Evolutionary conservation across 1,140 invertebrate species (phyloP), one percentile per base, ranked within the genome.

Genomic region (Drosophila persimilis): DNA sequence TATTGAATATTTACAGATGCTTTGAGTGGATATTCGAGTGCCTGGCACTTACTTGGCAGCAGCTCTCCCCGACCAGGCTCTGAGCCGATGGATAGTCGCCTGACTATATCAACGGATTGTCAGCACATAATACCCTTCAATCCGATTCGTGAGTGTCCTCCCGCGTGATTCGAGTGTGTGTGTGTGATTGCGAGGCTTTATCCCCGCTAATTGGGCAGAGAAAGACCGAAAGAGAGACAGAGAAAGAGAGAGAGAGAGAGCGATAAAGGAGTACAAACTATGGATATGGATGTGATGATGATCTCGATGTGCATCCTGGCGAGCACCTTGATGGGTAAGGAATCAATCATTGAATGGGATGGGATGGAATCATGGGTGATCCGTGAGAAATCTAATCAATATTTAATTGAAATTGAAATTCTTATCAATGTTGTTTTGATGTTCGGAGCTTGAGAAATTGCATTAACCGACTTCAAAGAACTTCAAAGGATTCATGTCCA

Each of bases 1-100:
- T 88, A 88, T 88, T 88, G 78, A 88, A 88, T 88, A 88, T 88
- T 88, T 88, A 88, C 83, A 88, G 77, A 88, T 88, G 84, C 83
- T 69, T 88, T 88, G 84, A 88, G 83, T 88, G 83, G 78, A 83
- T 66, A 77, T 83, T 88, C 75, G 83, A 88, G 83, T 88, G 83
- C 60, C 67, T 66, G 83, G 73, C 73, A 76, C 72, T 76, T 69
- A 69, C 35, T 39, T 39, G 35, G 35, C 48, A 76, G 52, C 43
- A 50, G 15, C 22, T 31, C 61, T 69, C 54, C 51, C 65, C 57
- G 17, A 72, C 51, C 35, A 15, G n/a, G 39, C 26, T 55, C 17
- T 39, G 11, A 39, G 35, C 35, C 50, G 39, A 13, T 24, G 45
- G 24, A 55, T 39, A 54, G 11, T 73, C 55, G 48, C 64, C 65